A percentile compares a stretch with the other conserved stretches of the same genome.
Conservation (phyloP, 2,888 invertebrate species). For the Leucoma salicis region DNA sequence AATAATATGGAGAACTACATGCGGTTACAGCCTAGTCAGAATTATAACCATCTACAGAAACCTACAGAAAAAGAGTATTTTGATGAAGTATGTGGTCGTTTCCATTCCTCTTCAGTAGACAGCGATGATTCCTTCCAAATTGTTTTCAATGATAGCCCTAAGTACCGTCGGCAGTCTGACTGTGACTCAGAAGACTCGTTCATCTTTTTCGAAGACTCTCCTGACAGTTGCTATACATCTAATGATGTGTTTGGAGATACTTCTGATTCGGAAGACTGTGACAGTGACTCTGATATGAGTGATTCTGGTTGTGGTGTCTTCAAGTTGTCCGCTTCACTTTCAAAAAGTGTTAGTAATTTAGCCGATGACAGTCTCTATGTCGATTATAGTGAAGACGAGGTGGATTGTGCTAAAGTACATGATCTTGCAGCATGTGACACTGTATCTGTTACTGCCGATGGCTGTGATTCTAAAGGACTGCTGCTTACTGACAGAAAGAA, state of each 20-base stretch:
- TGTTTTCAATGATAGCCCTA: conserved; percentile 60
- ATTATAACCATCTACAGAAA: not conserved
- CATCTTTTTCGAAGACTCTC: conserved; percentile 74
- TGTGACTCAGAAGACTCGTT: conserved; percentile 84
- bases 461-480: conserved; percentile 36
- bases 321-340: conserved; percentile 46
- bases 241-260: conserved; percentile 61
- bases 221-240: conserved; percentile 64
- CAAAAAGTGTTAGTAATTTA: conserved; percentile 62
- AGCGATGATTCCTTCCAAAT: conserved; percentile 76
- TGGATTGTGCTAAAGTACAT: conserved; percentile 52
- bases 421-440: conserved; percentile 11
- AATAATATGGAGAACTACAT: conserved; percentile 20
- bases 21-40: not conserved
- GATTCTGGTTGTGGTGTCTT: conserved; percentile 53
- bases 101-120: conserved; percentile 48
- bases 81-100: conserved; percentile 65
- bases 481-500: conserved; percentile 54
- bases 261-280: conserved; percentile 23
- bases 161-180: conserved; percentile 57
- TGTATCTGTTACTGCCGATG: not conserved
- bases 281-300: conserved; percentile 41
- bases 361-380: conserved; percentile 64
- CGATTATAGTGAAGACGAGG: conserved; percentile 54
- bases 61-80: conserved; percentile 46